Conservation (phyloP, 2,888 invertebrate genomes). For the Drosophila recens region DNA sequence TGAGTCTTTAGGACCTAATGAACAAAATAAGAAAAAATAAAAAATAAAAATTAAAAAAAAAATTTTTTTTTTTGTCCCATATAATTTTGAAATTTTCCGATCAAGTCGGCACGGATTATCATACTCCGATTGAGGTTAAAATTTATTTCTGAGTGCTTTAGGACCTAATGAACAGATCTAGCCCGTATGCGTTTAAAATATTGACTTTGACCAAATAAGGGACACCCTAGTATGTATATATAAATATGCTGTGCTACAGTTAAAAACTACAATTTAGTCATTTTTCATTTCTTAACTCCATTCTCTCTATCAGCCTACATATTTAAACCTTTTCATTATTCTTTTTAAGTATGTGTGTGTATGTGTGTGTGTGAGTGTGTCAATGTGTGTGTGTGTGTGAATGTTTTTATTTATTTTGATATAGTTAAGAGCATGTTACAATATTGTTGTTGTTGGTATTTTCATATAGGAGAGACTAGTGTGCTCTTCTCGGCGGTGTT, state of each 20-base stretch:
- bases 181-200: too few relatives aligned
- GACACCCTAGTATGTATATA: conserved; percentile 41
- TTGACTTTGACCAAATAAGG: too few relatives aligned
- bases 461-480: conserved; percentile 15
- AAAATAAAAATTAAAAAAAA: too few relatives aligned
- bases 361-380: conserved; percentile 9
- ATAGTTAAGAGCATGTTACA: conserved; percentile 9
- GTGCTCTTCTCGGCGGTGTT: conserved; percentile 13
- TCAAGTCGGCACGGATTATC: too few relatives aligned
- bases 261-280: conserved; percentile 66
- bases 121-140: too few relatives aligned
- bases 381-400: conserved; percentile 1
- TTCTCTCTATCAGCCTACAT: conserved; percentile 23
- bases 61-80: too few relatives aligned
- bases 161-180: too few relatives aligned
- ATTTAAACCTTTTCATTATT: conserved; percentile 10
- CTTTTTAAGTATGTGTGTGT: neutral
- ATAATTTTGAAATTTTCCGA: too few relatives aligned
- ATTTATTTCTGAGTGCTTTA: too few relatives aligned
- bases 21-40: too few relatives aligned
- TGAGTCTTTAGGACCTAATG: too few relatives aligned
- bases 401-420: conserved; percentile 2
- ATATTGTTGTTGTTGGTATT: conserved; percentile 2
- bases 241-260: conserved; percentile 69
- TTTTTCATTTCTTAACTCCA: conserved; percentile 23